Base-by-base conservation (phyloP, 2,888 invertebrate genomes). In the Hoplodrina ambigua region DNA sequence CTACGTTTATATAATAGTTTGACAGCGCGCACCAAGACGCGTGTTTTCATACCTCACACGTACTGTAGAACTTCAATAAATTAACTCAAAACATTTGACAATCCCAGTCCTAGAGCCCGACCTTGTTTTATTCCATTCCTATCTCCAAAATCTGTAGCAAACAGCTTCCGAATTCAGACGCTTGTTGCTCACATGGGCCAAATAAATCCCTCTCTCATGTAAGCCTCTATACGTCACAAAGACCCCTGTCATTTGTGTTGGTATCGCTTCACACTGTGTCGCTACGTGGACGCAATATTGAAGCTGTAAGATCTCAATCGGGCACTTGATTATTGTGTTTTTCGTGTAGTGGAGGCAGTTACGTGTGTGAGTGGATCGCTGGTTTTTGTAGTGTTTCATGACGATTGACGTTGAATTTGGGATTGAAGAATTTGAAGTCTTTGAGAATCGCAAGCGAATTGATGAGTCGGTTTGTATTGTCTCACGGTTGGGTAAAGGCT, bases 221-320 rank as follows among this genome's bases (percentile, higher is more conserved):
- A 70, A 78, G 72, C 71, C 68, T 20, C 68, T 60, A 78, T 75
- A 58, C 72, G 64, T 81, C 81, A 78, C 64, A 57, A n/a, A 57
- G 70, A 72, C 81, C 81, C 75, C 65, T 78, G 72, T 81, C 80
- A 79, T 72, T 75, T 61, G 63, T 64, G 66, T 44, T 33, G 10
- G 68, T 81, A 75, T 71, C 78, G 52, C 50, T 64, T 54, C 67
- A 49, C 37, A 65, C 57, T 60, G 52, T 25, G n/a, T 7, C n/a
- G 46, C 66, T 25, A 78, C 80, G 71, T 81, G 78, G 46, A 41
- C 56, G 30, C 69, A 74, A 81, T 80, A 75, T 55, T 60, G 72
- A 78, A n/a, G 57, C 59, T 17, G 15, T n/a, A 53, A 72, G 59
- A 53, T 60, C 49, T 75, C 65, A 61, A 77, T 77, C 65, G 49